These are phyloP conservation scores for Myrmecobius fasciatus DNA, from an alignment of 2,113 vertebrate species.

Conservation along the genomic window DNA sequence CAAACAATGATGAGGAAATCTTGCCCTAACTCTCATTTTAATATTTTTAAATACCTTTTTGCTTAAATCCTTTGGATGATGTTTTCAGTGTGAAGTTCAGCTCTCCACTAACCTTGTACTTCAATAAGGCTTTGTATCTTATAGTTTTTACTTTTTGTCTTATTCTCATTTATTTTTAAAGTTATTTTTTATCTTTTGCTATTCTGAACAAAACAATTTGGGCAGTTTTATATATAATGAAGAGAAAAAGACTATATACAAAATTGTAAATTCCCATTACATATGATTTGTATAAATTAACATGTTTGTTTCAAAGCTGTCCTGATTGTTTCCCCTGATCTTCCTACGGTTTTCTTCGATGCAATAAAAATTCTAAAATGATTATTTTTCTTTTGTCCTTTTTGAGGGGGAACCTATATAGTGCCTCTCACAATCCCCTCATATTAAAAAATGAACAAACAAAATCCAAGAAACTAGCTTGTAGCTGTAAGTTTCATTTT, in stretches of 20 bases:
- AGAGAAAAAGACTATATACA: not conserved
- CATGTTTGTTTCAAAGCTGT: not conserved
- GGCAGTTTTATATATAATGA: not conserved
- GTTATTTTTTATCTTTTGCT: not conserved
- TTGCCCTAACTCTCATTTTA: not conserved
- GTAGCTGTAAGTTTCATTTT: not conserved
- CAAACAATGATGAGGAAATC: not conserved
- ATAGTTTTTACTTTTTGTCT: not conserved
- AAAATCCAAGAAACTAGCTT: not conserved
- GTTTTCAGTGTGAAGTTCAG: not conserved
- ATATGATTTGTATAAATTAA: not conserved
- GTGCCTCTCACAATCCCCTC: not conserved
- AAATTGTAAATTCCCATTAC: not conserved
- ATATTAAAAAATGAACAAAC: not conserved
- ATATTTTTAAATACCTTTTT: not conserved
- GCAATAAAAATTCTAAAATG: not conserved
- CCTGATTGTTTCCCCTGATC: not conserved
- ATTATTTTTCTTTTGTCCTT: not conserved
- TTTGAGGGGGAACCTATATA: not conserved
- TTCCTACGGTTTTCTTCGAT: not conserved
- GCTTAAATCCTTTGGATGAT: not conserved
- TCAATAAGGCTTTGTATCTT: not conserved
- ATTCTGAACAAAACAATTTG: not conserved
- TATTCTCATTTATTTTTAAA: not conserved
- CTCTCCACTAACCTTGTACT: not conserved